Base-by-base conservation (phyloP, 2,113 vertebrate species). In the Pteruthius melanotis region DNA sequence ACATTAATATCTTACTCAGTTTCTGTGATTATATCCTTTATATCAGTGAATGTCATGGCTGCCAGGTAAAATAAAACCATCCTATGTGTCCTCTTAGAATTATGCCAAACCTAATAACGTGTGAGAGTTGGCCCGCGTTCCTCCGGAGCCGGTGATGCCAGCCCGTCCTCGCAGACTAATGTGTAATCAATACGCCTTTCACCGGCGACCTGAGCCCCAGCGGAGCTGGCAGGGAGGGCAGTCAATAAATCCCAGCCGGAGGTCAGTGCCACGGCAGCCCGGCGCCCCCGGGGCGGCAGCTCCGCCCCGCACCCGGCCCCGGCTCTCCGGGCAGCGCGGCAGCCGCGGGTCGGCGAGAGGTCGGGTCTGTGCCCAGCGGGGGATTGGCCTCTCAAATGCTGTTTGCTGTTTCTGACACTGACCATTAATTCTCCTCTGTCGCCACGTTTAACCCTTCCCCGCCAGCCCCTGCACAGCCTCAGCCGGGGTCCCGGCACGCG, bases 111-210 rank as follows among this genome's bases (percentile, higher is more conserved):
- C 85, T 83, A 96, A 96, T 96, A 96, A 95, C 0, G 13, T 19
- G 84, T 42, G 95, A 95, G 87, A 72, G 33, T 8, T 45, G 93
- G 92, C 80, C 64, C 2, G 20, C 14, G 8, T 84, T 96, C 49
- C 89, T 66, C 50, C 0, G 3, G 92, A 92, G 90, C 89, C n/a
- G 10, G 88, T 1, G 18, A 83, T 94, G 94, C 89, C 90, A 83
- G 92, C 91, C 68, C n/a, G 15, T 76, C 68, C 89, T 87, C 2
- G 15, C 91, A 96, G 95, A 90, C 86, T 96, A 91, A 96, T 95
- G 92, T 88, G 90, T 94, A 92, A 97, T 98, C 97, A 94, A 97
- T 97, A 94, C 56, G 87, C 89, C 93, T 97, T 95, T 95, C 93
- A 81, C 40, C 4, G n/a, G 71, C 28, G 22, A 45, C 76, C 96